Base-by-base conservation (phyloP, 92 coral and sea anemone species). In the Umimayanthus chanpuru region DNA sequence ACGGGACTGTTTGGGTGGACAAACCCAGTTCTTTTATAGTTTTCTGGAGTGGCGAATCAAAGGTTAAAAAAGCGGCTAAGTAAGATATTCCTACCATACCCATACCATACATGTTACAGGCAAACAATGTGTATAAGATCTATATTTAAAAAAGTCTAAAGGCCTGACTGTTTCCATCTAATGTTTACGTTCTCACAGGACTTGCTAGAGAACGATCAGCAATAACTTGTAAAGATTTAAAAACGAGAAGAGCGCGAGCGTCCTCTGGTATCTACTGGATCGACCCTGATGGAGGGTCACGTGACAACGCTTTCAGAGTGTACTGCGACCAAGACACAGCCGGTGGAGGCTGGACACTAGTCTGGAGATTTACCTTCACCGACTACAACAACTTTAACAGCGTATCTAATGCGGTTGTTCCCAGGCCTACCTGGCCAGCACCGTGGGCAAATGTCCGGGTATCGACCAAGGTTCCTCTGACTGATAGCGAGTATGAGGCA, bases 291-390 rank as follows among this genome's bases (percentile, higher is more conserved):
- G 85, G 85, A 9, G 76, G 85, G 38, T 65, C 85, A 81, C 32
- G 38, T 81, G 75, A 81, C 75, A 81, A 64, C 50, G 76, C 85
- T 21, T 81, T 53, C 76, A 61, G 85, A 40, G 90, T 78, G 28
- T 81, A 79, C 80, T 88, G 90, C 29, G 86, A 88, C 47, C 81
- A 76, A 61, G 12, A n/a, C 3, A 26, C 66, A 61, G 58, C 50
- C 9, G 89, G 29, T 1, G 89, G 89, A 43, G 90, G 86, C 76
- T 88, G 90, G 90, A 81, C 86, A 4, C 67, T 88, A 50, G 86
- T 80, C 38, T 88, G 85, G 86, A 36, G 90, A 44, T 88, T 80
- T 49, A 88, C 86, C 30, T 88, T 88, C 81, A 68, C 90, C 16
- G 11, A 88, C 23, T 88, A 88, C 80, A 7, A 7, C 9, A 70